Evolutionary conservation across 2,888 invertebrate species (phyloP).

Genomic region (Eutolmus rufibarbis): DNA sequence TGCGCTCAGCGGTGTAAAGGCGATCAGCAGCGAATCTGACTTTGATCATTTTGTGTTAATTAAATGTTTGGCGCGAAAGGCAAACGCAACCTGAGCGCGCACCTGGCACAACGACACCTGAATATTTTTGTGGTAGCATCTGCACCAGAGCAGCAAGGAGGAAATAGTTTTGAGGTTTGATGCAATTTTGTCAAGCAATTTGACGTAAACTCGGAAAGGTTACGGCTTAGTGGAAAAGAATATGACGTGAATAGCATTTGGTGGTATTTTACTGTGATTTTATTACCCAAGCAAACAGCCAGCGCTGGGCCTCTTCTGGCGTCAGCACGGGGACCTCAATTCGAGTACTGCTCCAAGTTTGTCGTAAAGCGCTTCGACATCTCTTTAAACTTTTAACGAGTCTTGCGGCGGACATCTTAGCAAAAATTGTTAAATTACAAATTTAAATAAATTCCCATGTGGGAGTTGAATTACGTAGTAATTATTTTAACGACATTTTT

Average conservation of each 20-base stretch:
- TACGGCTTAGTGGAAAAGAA: slow-evolving; percentile 11
- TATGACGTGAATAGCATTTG: slow-evolving; percentile 13
- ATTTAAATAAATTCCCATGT: not conserved
- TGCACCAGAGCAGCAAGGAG: not conserved
- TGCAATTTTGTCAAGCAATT: slow-evolving; percentile 3
- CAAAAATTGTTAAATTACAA: not conserved
- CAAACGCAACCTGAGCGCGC: not conserved
- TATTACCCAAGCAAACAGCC: slow-evolving; percentile 16
- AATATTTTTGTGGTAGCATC: not conserved
- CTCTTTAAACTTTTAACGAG: slow-evolving; percentile 3
- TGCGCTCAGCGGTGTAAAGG: not conserved
- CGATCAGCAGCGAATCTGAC: not conserved
- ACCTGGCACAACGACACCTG: not conserved
- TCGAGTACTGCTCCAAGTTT: not conserved
- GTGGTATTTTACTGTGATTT: slow-evolving; percentile 10
- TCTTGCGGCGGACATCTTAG: not conserved
- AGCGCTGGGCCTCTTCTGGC: not conserved
- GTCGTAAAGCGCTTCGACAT: slow-evolving; percentile 7
- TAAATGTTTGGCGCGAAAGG: not conserved
- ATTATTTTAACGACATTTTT: not conserved
- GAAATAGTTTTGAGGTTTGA: not conserved
- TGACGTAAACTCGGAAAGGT: slow-evolving; percentile 3
- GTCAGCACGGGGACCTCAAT: not conserved
- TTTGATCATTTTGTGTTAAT: not conserved
- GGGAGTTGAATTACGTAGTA: not conserved